Evolutionary conservation across 2,113 vertebrate species (phyloP), one percentile per base, ranked within the genome.

Genomic region (Microcebus murinus): DNA sequence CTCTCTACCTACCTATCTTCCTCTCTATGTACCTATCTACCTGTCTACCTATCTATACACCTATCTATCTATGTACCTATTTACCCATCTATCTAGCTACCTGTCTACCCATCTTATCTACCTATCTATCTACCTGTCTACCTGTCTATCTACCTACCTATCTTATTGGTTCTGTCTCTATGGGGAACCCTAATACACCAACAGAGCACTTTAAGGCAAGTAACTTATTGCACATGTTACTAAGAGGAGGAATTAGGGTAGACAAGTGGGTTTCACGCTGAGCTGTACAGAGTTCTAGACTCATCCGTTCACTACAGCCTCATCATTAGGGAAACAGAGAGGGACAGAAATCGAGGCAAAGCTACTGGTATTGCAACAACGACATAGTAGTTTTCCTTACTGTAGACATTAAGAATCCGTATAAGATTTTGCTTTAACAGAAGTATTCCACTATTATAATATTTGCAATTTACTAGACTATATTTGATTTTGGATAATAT

Each of bases 201-300:
- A 48, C 14, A 39, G 39, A 48, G 31, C 29, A 50, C 63, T 81
- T 63, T 65, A 39, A 88, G 65, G 50, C 31, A 83, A 63, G 45
- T 14, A 20, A 48, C 15, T 7, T 9, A 5, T 29, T 45, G 6
- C 1, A 8, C 10, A 14, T 11, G 6, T 2, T 42, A 1, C 12
- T 31, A 8, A 73, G 39, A 45, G 12, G 23, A 57, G 27, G 31
- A 15, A 31, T 0, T 10, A 18, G 55, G 59, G 12, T 23, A 14
- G n/a, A 21, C 21, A 3, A 45, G 23, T 14, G 15, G 14, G 11
- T 36, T 55, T 25, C 14, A 48, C 4, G 20, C 12, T 4, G 48
- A 63, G 5, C 39, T 23, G 3, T 6, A 12, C 4, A 36, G 65
- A 65, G 31, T 36, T 45, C 10, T 25, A 4, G 27, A 0, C 3